phyloP scores from a whole-genome alignment of 2,888 invertebrate genomes.

The Drosophila mimetica region DNA sequence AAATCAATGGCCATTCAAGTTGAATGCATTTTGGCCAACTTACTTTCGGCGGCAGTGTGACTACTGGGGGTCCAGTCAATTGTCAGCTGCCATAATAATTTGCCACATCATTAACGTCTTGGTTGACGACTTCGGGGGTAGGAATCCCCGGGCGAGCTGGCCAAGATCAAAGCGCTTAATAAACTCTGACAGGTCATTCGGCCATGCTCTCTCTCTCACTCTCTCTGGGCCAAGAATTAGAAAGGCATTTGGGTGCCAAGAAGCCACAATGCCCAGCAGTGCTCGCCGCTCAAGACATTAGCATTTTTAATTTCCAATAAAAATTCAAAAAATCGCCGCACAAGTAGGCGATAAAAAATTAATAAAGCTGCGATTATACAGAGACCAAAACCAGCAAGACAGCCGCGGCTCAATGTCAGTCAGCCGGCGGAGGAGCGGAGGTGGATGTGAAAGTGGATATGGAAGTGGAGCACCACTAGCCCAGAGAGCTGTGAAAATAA shows the following conservation, averaged over 20 bases:
- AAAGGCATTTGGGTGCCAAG: slow-evolving; percentile 58
- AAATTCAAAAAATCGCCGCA: slow-evolving; percentile 77
- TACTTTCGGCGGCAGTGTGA: slow-evolving; percentile 7
- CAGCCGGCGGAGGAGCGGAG: slow-evolving; percentile 16
- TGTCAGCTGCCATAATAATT: slow-evolving; percentile 76
- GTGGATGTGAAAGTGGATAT: neutral
- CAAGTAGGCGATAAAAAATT: slow-evolving; percentile 79
- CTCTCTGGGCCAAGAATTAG: slow-evolving; percentile 61
- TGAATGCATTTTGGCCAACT: slow-evolving; percentile 66
- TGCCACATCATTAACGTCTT: slow-evolving; percentile 79
- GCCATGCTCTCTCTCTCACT: neutral
- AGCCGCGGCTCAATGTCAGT: slow-evolving; percentile 66
- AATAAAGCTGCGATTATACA: slow-evolving; percentile 79
- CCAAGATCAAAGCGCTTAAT: slow-evolving; percentile 72
- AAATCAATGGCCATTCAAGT: slow-evolving; percentile 66
- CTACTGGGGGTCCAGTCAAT: slow-evolving; percentile 51
- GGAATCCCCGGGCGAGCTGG: neutral
- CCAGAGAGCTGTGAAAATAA: slow-evolving; percentile 76
- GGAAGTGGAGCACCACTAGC: slow-evolving; percentile 36
- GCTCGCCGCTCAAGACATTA: slow-evolving; percentile 59
- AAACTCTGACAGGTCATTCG: slow-evolving; percentile 50
- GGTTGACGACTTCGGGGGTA: slow-evolving; percentile 6
- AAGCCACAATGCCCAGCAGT: slow-evolving; percentile 26
- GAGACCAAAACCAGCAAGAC: slow-evolving; percentile 38
- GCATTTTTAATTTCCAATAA: slow-evolving; percentile 80